Conservation (phyloP, 2,113 vertebrate genomes). For the Oceanodroma tethys region DNA sequence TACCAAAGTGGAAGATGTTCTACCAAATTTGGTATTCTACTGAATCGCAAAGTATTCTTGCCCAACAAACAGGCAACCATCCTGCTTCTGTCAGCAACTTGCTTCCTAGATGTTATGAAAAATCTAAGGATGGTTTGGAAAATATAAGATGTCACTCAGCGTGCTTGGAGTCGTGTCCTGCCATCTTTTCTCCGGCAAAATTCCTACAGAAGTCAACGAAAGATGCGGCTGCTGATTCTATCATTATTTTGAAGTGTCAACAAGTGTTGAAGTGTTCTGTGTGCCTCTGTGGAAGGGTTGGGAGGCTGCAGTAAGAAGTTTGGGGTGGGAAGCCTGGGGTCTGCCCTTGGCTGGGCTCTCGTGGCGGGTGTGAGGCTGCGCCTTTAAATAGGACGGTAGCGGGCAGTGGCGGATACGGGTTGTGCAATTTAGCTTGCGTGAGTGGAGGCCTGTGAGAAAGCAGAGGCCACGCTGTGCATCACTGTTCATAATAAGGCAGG, state of each 20-base stretch:
- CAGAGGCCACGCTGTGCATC: neutral
- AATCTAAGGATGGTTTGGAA: constrained; percentile 32
- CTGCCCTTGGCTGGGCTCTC: neutral
- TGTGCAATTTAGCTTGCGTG: neutral
- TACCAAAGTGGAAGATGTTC: constrained; percentile 47
- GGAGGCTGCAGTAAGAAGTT: neutral
- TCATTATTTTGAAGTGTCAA: constrained; percentile 48
- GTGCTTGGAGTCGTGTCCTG: neutral
- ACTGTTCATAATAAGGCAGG: neutral
- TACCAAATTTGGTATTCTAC: constrained; percentile 68
- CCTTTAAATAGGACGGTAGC: neutral
- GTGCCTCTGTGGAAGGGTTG: neutral
- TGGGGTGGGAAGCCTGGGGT: neutral
- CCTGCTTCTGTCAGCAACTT: constrained; percentile 56
- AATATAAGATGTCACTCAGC: constrained; percentile 21
- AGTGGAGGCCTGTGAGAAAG: neutral
- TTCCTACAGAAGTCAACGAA: constrained; percentile 22
- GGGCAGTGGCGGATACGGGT: neutral
- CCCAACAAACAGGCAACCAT: constrained; percentile 35
- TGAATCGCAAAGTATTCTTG: neutral
- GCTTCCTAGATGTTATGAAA: constrained; percentile 28
- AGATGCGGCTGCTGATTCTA: constrained; percentile 35
- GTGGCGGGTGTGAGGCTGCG: neutral
- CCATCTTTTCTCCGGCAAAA: neutral
- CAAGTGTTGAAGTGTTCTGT: neutral